These are phyloP conservation scores for Valencia hispanica DNA, from an alignment of 2,797 vertebrate species.

Conservation along the genomic window DNA sequence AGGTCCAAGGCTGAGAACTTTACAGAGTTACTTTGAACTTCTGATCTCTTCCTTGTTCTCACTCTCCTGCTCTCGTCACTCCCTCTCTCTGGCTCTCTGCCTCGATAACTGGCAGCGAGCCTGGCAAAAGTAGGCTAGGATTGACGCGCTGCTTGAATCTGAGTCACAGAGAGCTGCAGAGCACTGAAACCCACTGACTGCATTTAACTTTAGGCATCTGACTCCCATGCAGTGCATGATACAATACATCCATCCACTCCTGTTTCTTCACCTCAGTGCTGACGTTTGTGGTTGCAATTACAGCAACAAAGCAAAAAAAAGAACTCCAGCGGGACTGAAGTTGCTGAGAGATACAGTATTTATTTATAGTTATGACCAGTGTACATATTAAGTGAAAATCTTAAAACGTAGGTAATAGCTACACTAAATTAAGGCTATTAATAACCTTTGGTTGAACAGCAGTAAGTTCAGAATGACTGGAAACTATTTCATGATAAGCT, in stretches of 20 bases:
- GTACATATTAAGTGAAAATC: conserved; percentile 23
- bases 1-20: conserved; percentile 15
- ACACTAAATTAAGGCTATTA: conserved; percentile 14
- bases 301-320: conserved; percentile 41
- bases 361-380: conserved; percentile 42
- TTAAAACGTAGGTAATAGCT: conserved; percentile 30
- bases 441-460: conserved; percentile 1
- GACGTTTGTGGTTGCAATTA: conserved; percentile 62
- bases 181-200: conserved; percentile 82
- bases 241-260: conserved; percentile 72
- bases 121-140: conserved; percentile 81
- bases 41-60: conserved; percentile 59
- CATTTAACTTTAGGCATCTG: conserved; percentile 76
- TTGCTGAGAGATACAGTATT: conserved; percentile 29
- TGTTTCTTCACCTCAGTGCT: conserved; percentile 59
- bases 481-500: conserved; percentile 12
- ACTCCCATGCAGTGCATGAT: conserved; percentile 76
- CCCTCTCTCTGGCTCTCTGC: conserved; percentile 64
- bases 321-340: conserved; percentile 39
- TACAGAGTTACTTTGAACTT: conserved; percentile 45
- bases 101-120: conserved; percentile 75
- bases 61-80: conserved; percentile 45
- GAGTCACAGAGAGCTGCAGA: conserved; percentile 80
- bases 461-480: background rate
- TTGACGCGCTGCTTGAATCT: conserved; percentile 80